These are phyloP conservation scores for Spialia ferax DNA, from an alignment of 2,888 invertebrate genomes.

Conservation along the genomic window DNA sequence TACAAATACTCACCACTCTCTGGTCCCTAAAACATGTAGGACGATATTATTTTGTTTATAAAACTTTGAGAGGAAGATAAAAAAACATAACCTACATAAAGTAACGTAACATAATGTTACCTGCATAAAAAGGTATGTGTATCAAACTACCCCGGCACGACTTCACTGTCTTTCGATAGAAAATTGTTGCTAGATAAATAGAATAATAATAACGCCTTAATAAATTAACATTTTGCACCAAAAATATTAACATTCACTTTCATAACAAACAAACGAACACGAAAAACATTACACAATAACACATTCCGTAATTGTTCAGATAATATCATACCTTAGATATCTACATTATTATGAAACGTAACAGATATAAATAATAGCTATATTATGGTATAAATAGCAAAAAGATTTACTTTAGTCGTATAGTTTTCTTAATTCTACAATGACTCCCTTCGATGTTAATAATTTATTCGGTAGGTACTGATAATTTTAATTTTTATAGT, in stretches of 20 bases:
- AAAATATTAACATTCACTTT: conserved; percentile 17
- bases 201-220: not conserved
- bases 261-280: conserved; percentile 1
- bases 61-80: not conserved
- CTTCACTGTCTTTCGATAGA: conserved; percentile 9
- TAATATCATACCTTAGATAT: not conserved
- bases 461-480: too few relatives aligned
- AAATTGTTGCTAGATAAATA: conserved; percentile 10
- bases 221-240: conserved; percentile 6
- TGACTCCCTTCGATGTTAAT: too few relatives aligned
- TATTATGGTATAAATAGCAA: too few relatives aligned
- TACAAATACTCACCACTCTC: conserved; percentile 12
- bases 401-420: too few relatives aligned
- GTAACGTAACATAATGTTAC: too few relatives aligned
- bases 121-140: not conserved
- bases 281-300: conserved; percentile 9
- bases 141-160: conserved; percentile 12
- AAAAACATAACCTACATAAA: too few relatives aligned
- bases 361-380: too few relatives aligned
- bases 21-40: conserved; percentile 29
- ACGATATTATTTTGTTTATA: conserved; percentile 7
- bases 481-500: too few relatives aligned
- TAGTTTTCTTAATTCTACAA: too few relatives aligned
- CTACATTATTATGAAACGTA: too few relatives aligned
- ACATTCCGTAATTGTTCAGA: conserved; percentile 35